Base-by-base conservation (phyloP, 2,888 invertebrate species). In the Autographa pulchrina region DNA sequence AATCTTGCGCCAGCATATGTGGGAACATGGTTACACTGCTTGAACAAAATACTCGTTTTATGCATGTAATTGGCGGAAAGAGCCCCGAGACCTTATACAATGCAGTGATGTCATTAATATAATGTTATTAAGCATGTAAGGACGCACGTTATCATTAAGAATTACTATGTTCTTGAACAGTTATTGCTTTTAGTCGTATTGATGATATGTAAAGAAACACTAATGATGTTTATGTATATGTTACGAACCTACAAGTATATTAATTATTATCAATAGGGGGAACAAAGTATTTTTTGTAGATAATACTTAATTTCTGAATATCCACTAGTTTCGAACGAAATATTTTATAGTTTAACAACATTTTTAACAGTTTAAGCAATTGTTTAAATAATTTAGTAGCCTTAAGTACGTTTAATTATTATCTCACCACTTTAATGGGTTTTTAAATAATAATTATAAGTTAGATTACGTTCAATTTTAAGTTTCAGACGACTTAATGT, bases 1-100 rank as follows among this genome's bases (percentile, higher is more conserved):
- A 92, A 93, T 93, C 93, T 91, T 86, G 82, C 84, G 85, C 83
- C 82, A 83, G 85, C 86, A 88, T 84, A 88, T 86, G 87, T 86
- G 89, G 85, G 90, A 90, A 89, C 87, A 79, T 68, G 83, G 78
- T 78, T 82, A 83, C 83, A 82, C 77, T 80, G 79, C 76, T 77
- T 76, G 74, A 79, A 82, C 82, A 84, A 83, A 84, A 86, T 86
- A 84, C 81, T 83, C 75, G 78, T 82, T 86, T 85, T 80, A 81
- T 82, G 74, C 68, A 77, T 71, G 79, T 87, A 85, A 84, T 84
- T 80, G 76, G 74, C 72, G 78, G 74, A 82, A 82, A 80, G 77
- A 81, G 64, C 60, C 78, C 38, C 65, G 63, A 72, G 68, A 73
- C 67, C 64, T 64, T 68, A 70, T 77, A 84, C 71, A 75, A 77